These are phyloP conservation scores for Vimba vimba DNA, from an alignment of 2,113 vertebrate species.

Conservation along the genomic window DNA sequence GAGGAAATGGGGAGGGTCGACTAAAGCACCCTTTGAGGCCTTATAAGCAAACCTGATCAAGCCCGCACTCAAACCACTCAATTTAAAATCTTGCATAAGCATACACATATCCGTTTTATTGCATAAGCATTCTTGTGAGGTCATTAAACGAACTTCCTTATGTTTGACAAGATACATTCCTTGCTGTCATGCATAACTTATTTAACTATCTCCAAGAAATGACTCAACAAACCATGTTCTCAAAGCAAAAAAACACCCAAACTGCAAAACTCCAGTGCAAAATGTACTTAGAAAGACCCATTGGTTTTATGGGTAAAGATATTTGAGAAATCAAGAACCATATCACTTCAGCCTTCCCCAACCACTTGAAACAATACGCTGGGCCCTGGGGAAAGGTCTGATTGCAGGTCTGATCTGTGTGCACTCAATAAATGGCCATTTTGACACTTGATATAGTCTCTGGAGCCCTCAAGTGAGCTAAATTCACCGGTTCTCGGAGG, in stretches of 20 bases:
- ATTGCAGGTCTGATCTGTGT: not conserved
- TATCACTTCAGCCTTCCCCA: slow-evolving; percentile 12
- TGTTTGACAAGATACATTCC: slow-evolving; percentile 21
- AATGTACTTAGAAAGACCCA: slow-evolving; percentile 1
- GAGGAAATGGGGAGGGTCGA: not conserved
- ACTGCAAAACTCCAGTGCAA: not conserved
- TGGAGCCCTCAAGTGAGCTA: not conserved
- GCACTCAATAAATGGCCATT: slow-evolving; percentile 21
- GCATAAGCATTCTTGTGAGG: slow-evolving; percentile 46
- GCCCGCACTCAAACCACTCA: slow-evolving; percentile 55
- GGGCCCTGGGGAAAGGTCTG: slow-evolving; percentile 12
- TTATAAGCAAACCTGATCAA: slow-evolving; percentile 60
- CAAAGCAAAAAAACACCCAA: not conserved
- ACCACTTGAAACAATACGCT: slow-evolving; percentile 31
- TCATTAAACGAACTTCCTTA: slow-evolving; percentile 36
- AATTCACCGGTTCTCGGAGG: not conserved
- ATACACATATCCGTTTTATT: slow-evolving; percentile 39
- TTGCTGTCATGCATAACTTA: not conserved
- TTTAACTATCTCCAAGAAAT: not conserved
- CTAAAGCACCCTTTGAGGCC: slow-evolving; percentile 75
- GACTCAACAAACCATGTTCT: not conserved
- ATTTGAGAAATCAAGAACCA: slow-evolving; percentile 27
- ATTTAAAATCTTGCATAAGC: slow-evolving; percentile 69
- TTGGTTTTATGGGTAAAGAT: slow-evolving; percentile 25
- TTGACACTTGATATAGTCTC: slow-evolving; percentile 25